These are phyloP conservation scores for Opisthograptis luteolata DNA, from an alignment of 2,888 invertebrate genomes.

Conservation along the genomic window DNA sequence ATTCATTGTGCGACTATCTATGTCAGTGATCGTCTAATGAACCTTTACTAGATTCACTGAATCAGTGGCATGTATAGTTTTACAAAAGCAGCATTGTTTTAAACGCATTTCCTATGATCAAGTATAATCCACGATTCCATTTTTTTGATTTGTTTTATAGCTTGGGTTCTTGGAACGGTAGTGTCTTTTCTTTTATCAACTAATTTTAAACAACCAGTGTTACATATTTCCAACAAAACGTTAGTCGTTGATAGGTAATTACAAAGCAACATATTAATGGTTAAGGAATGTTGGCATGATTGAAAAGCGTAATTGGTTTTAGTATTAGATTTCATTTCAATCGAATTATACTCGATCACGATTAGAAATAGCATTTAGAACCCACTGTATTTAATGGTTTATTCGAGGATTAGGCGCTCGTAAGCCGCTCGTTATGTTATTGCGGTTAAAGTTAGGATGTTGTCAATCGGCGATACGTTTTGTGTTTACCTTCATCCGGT, in stretches of 20 bases:
- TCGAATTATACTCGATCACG: constrained; percentile 52
- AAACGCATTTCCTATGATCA: constrained; percentile 42
- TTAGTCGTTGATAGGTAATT: constrained; percentile 12
- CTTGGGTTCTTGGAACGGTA: too few relatives aligned
- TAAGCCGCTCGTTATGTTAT: constrained; percentile 78
- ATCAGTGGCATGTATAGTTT: constrained; percentile 39
- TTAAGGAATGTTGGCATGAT: constrained; percentile 29
- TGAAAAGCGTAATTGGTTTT: constrained; percentile 26
- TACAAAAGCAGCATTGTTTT: constrained; percentile 29
- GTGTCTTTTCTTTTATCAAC: too few relatives aligned
- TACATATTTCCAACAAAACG: neutral
- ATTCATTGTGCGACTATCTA: constrained; percentile 42
- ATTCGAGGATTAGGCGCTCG: constrained; percentile 74
- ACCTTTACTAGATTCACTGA: constrained; percentile 16
- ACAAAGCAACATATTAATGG: constrained; percentile 31
- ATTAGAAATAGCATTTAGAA: constrained; percentile 59
- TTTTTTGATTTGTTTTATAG: too few relatives aligned
- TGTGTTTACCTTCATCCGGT: constrained; percentile 76
- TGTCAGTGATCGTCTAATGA: constrained; percentile 35
- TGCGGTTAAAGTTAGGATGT: constrained; percentile 72
- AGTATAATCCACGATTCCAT: constrained; percentile 36
- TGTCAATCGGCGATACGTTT: constrained; percentile 68
- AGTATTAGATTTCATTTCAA: constrained; percentile 27
- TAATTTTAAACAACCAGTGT: too few relatives aligned
- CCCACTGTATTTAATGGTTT: constrained; percentile 53